Percentiles rank a stretch among this genome's conserved stretches.
Conservation (phyloP, 2,888 invertebrate species). For the Ectemnius lituratus region DNA sequence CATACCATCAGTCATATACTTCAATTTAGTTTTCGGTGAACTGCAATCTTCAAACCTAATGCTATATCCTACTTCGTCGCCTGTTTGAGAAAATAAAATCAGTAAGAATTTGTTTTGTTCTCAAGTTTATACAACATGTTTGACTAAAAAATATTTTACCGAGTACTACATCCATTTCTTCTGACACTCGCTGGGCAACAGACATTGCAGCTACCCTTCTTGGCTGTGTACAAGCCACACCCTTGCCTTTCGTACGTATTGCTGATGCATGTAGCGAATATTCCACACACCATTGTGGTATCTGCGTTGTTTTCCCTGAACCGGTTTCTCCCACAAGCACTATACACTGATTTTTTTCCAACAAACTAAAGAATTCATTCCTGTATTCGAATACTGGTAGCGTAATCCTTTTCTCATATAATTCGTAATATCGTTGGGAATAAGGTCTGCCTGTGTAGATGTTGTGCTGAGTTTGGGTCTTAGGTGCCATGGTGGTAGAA, state of each 20-base stretch:
- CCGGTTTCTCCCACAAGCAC: slow-evolving; percentile 99
- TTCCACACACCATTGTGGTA: slow-evolving; percentile 97
- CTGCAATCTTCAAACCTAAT: slow-evolving; percentile 99
- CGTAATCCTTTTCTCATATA: slow-evolving; percentile 91
- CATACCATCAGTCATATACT: slow-evolving; percentile 99
- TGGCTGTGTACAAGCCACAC: slow-evolving; percentile 97
- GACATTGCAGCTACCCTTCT: slow-evolving; percentile 99
- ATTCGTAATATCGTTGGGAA: slow-evolving; percentile 92
- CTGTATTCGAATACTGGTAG: slow-evolving; percentile 99
- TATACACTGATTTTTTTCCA: slow-evolving; percentile 96
- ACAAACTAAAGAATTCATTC: slow-evolving; percentile 94
- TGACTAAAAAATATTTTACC: slow-evolving; percentile 76
- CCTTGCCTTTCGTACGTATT: slow-evolving; percentile 82
- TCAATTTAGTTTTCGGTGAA: slow-evolving; percentile 93
- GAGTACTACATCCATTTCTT: slow-evolving; percentile 98
- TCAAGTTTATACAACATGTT: neutral
- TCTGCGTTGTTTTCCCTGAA: slow-evolving; percentile 99
- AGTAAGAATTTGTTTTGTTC: neutral
- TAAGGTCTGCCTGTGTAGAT: slow-evolving; percentile 90
- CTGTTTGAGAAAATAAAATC: slow-evolving; percentile 63
- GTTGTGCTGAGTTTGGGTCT: slow-evolving; percentile 81
- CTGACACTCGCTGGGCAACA: slow-evolving; percentile 98
- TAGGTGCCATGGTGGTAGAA: slow-evolving; percentile 74
- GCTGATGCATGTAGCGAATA: slow-evolving; percentile 79
- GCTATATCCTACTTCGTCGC: slow-evolving; percentile 95